A percentile compares a stretch with the other conserved stretches of the same genome.
These are phyloP conservation scores for Rosalia funebris DNA, from an alignment of 2,888 invertebrate genomes.

Conservation along the genomic window DNA sequence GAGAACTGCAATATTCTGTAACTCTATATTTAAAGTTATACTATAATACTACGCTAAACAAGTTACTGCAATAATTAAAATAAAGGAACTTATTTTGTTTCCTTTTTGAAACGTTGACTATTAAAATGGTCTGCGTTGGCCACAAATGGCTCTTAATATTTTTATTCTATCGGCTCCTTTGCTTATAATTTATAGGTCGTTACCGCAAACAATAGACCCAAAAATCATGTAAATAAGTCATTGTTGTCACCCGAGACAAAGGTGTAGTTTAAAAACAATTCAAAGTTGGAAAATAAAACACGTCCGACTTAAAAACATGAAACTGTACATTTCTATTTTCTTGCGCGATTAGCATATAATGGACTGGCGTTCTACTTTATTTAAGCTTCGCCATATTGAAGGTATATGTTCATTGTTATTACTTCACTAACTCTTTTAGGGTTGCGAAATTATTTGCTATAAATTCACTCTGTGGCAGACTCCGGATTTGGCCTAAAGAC, in stretches of 20 bases:
- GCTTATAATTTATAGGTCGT: slow-evolving; percentile 1
- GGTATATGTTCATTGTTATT: not conserved
- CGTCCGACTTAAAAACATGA: slow-evolving; percentile 9
- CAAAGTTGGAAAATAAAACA: slow-evolving; percentile 20
- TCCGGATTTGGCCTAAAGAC: too few species aligned
- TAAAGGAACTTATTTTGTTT: too few species aligned
- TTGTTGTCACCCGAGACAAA: slow-evolving; percentile 15
- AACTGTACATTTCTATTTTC: slow-evolving; percentile 23
- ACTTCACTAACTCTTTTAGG: too few species aligned
- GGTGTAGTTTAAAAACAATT: slow-evolving; percentile 19
- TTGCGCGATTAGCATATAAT: slow-evolving; percentile 22
- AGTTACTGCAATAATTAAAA: too few species aligned
- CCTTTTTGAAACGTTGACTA: not conserved
- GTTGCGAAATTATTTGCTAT: too few species aligned
- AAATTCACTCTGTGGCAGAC: too few species aligned
- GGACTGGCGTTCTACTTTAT: not conserved
- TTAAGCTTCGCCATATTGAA: slow-evolving; percentile 14
- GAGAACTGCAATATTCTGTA: too few species aligned
- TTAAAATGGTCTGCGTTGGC: not conserved
- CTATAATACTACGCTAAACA: too few species aligned
- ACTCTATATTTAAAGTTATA: too few species aligned
- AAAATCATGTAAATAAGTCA: slow-evolving; percentile 26
- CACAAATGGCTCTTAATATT: not conserved
- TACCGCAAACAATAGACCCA: slow-evolving; percentile 12
- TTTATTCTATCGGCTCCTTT: not conserved